Evolutionary conservation across 2,797 vertebrate genomes (phyloP).

Genomic region (Gymnothorax javanicus): DNA sequence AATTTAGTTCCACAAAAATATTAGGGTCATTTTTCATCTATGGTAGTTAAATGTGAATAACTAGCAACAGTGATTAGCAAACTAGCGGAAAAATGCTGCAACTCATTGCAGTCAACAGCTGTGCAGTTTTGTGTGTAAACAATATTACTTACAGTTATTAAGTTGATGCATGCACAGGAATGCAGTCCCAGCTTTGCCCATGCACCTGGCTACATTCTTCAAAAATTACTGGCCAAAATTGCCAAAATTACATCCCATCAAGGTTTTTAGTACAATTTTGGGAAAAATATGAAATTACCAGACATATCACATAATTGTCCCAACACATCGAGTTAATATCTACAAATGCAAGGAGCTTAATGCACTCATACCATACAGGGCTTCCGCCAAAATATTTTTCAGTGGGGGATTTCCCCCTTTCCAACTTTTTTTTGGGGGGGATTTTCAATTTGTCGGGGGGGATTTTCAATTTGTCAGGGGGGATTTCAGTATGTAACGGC

Average conservation of each 20-base stretch:
- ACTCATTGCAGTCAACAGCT: neutral
- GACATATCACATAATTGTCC: neutral
- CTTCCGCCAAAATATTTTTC: no score
- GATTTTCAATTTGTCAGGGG: no score
- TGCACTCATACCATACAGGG: no score
- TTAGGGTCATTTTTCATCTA: neutral
- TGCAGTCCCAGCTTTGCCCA: neutral
- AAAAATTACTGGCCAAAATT: neutral
- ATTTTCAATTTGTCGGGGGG: no score
- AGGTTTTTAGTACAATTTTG: neutral
- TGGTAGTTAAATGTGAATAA: neutral
- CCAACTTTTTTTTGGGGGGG: no score
- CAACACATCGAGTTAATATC: neutral
- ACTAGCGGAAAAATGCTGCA: neutral
- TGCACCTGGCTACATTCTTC: neutral
- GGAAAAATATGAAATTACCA: neutral
- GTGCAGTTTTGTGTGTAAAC: neutral
- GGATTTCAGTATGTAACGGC: no score
- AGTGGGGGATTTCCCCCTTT: no score
- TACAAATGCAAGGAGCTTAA: neutral
- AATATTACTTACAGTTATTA: neutral
- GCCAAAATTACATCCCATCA: no score
- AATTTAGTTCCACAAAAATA: neutral
- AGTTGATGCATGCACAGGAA: neutral
- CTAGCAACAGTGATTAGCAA: neutral